phyloP scores from a whole-genome alignment of 2,113 vertebrate species.

The Notarius lentiginosus region DNA sequence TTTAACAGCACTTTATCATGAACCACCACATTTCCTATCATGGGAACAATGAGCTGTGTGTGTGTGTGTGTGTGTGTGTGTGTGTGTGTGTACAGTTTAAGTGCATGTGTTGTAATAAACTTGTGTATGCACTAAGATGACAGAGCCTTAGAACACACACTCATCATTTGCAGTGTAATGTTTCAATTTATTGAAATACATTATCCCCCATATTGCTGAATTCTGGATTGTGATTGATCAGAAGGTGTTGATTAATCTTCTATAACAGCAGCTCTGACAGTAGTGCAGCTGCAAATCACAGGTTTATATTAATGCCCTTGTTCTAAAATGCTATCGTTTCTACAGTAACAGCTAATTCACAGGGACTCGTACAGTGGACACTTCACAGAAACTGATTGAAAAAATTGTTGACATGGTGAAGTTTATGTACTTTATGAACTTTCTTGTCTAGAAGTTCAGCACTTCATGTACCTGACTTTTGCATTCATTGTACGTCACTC shows the following conservation, averaged over 20 bases:
- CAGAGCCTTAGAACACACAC: not conserved
- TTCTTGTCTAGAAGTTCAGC: too few relatives aligned
- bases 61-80: not conserved
- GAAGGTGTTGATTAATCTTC: not conserved
- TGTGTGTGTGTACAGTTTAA: not conserved
- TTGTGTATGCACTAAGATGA: not conserved
- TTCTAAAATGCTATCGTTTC: not conserved
- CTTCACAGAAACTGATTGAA: too few relatives aligned
- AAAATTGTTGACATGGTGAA: too few relatives aligned
- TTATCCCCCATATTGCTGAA: not conserved
- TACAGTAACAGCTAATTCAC: not conserved
- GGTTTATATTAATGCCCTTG: not conserved
- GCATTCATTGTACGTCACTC: too few relatives aligned
- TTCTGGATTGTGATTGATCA: not conserved
- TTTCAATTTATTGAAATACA: not conserved
- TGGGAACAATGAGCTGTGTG: not conserved
- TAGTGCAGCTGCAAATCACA: not conserved
- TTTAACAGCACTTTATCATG: slow-evolving; percentile 11
- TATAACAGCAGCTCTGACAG: not conserved
- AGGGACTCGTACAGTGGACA: not conserved
- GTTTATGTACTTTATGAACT: too few relatives aligned
- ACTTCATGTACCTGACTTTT: too few relatives aligned
- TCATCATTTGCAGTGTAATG: not conserved
- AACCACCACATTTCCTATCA: slow-evolving; percentile 17
- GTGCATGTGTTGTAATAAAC: not conserved